phyloP scores from a whole-genome alignment of 2,113 vertebrate genomes.

The Notiomystis cincta region DNA sequence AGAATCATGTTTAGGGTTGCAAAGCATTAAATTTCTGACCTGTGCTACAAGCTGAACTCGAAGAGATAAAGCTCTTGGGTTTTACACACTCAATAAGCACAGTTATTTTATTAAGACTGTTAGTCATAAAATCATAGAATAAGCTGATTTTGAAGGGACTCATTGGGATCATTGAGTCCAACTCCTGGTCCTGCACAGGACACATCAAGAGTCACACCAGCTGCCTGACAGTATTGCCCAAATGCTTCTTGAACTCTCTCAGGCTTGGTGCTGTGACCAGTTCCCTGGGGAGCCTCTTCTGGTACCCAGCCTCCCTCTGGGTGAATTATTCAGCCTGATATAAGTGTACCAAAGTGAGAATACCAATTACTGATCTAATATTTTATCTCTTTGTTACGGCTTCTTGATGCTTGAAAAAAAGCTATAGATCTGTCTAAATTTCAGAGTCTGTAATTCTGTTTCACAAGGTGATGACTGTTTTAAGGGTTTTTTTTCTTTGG shows the following conservation, averaged over 20 bases:
- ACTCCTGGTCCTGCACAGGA: background rate
- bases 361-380: background rate
- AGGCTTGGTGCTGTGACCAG: background rate
- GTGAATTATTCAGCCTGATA: background rate
- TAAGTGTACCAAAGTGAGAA: background rate
- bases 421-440: background rate
- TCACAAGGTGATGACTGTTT: background rate
- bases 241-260: background rate
- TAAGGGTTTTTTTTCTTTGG: no score
- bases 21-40: background rate
- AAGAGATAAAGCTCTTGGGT: background rate
- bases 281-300: background rate
- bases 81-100: background rate
- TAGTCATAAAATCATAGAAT: background rate
- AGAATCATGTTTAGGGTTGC: background rate
- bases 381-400: background rate
- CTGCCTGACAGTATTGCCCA: background rate
- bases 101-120: background rate
- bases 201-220: background rate
- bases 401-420: background rate
- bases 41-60: background rate
- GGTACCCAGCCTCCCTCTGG: background rate
- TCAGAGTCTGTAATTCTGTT: background rate
- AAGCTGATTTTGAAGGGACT: background rate
- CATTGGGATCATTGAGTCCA: accelerated